Evolutionary conservation across 2,113 vertebrate species (phyloP).

Genomic region (Leptodactylus fuscus): DNA sequence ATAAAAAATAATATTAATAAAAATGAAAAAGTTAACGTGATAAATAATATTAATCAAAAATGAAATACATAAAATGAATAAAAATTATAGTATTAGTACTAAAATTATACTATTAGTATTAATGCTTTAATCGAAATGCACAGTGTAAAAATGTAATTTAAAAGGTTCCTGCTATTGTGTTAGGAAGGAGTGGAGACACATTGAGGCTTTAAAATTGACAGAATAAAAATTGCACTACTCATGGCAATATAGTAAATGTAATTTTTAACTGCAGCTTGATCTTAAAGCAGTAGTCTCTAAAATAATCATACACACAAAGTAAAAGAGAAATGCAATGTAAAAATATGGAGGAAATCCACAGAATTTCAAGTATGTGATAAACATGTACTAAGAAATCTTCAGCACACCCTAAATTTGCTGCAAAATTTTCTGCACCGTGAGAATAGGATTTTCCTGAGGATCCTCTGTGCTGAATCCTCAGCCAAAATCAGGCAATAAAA

Average conservation of each 20-base stretch:
- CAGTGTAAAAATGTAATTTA: slow-evolving; percentile 17
- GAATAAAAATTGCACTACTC: slow-evolving; percentile 4
- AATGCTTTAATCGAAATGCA: slow-evolving; percentile 25
- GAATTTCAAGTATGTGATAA: too few species aligned
- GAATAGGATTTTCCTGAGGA: too few species aligned
- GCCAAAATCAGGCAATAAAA: too few species aligned
- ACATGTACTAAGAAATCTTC: too few species aligned
- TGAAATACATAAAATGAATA: slow-evolving; percentile 29
- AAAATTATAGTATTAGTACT: slow-evolving; percentile 20
- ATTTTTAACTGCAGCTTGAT: neutral
- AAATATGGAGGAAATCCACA: too few species aligned
- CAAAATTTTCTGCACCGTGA: too few species aligned
- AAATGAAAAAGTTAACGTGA: slow-evolving; percentile 26
- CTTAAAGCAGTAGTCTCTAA: neutral
- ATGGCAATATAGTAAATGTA: neutral
- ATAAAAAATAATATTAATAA: slow-evolving; percentile 34
- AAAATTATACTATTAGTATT: slow-evolving; percentile 21
- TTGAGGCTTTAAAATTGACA: slow-evolving; percentile 7
- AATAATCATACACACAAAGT: neutral
- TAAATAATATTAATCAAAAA: slow-evolving; percentile 29
- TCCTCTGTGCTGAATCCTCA: too few species aligned
- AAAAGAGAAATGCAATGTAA: neutral
- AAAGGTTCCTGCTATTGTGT: neutral
- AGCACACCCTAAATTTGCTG: too few species aligned
- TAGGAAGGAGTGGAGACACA: neutral